Evolutionary conservation across 2,888 invertebrate genomes (phyloP).

Genomic region (Microctonus brassicae): DNA sequence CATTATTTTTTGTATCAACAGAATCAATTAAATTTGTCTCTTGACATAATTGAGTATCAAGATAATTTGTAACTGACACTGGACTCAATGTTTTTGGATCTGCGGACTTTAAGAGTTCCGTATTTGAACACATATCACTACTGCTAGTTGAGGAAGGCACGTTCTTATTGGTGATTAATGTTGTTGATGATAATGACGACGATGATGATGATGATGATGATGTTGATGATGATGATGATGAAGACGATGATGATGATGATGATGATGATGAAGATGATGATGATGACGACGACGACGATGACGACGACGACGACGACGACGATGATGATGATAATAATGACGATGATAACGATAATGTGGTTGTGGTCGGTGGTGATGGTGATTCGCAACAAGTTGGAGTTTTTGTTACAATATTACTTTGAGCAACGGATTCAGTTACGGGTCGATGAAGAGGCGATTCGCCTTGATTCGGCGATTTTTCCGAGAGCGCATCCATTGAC

Average conservation of each 20-base stretch:
- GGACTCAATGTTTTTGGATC: constrained; percentile 58
- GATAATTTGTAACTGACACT: constrained; percentile 56
- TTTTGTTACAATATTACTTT: constrained; percentile 24
- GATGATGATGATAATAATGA: constrained; percentile 37
- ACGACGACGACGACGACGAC: constrained; percentile 38
- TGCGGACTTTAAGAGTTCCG: constrained; percentile 62
- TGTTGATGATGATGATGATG: constrained; percentile 41
- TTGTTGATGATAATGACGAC: constrained; percentile 8
- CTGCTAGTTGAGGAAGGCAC: constrained; percentile 69
- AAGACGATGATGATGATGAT: constrained; percentile 32
- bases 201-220: constrained; percentile 39
- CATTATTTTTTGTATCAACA: constrained; percentile 43
- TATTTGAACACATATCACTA: constrained; percentile 68
- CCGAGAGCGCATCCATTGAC: constrained; percentile 93
- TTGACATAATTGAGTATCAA: constrained; percentile 58
- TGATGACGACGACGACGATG: constrained; percentile 40
- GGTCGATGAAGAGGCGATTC: constrained; percentile 75
- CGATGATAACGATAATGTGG: constrained; percentile 39
- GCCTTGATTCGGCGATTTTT: constrained; percentile 91
- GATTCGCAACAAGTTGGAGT: constrained; percentile 28
- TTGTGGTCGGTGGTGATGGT: constrained; percentile 38
- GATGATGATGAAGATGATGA: background rate
- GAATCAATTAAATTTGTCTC: constrained; percentile 49
- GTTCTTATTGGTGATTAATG: constrained; percentile 69
- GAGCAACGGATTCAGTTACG: constrained; percentile 62